A percentile compares a stretch with the other conserved stretches of the same genome.
These are phyloP conservation scores for Scaptomyza graminum DNA, from an alignment of 1,140 invertebrate species.

Conservation along the genomic window DNA sequence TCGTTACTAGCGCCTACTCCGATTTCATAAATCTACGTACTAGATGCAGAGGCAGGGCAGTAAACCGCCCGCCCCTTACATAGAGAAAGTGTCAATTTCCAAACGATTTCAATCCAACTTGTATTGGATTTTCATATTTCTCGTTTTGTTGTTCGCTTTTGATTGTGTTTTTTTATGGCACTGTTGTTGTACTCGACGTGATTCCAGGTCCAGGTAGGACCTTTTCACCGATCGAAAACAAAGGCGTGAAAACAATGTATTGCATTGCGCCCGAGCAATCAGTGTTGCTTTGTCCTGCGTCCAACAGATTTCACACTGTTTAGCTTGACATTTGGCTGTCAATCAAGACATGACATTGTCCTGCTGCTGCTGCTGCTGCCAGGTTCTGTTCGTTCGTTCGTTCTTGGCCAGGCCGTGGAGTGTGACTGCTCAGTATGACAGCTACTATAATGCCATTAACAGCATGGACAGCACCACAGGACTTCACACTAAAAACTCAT, in stretches of 20 bases:
- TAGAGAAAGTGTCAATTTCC: conserved; percentile 75
- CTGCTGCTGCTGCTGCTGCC: conserved; percentile 25
- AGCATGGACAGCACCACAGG: conserved; percentile 67
- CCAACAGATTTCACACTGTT: conserved; percentile 73
- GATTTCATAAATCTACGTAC: conserved; percentile 46
- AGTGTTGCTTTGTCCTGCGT: conserved; percentile 66
- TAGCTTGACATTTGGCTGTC: conserved; percentile 80
- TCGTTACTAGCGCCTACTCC: conserved; percentile 42
- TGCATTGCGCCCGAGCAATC: conserved; percentile 71
- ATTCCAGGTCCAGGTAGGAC: conserved; percentile 28
- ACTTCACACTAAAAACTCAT: conserved; percentile 77
- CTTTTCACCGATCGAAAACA: conserved; percentile 54
- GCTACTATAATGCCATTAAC: conserved; percentile 72
- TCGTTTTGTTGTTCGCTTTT: conserved; percentile 31
- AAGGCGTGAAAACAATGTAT: conserved; percentile 73
- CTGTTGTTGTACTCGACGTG: conserved; percentile 1
- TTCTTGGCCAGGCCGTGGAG: conserved; percentile 42
- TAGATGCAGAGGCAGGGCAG: background rate
- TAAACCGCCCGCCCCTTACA: conserved; percentile 22
- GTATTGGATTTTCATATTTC: conserved; percentile 53
- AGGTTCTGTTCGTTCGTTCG: conserved; percentile 29
- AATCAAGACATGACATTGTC: conserved; percentile 68
- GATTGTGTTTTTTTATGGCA: conserved; percentile 1
- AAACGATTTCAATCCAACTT: conserved; percentile 70
- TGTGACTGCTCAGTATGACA: conserved; percentile 66